These are phyloP conservation scores for Glossosoma conforme DNA, from an alignment of 1,140 invertebrate species.

Conservation along the genomic window DNA sequence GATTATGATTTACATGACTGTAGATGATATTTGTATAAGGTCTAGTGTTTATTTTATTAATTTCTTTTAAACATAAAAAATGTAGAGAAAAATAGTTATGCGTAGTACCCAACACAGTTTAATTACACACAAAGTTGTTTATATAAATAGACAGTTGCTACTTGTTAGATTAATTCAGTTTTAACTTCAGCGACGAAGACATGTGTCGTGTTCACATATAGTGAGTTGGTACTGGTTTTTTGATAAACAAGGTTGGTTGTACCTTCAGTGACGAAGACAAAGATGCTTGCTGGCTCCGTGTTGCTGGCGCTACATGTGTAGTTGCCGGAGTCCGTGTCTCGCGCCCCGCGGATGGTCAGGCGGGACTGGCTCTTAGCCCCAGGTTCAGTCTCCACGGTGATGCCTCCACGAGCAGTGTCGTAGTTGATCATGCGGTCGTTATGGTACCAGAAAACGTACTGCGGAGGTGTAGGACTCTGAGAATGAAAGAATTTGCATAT, in stretches of 20 bases:
- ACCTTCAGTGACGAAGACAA: constrained; percentile 88
- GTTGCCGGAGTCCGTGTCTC: constrained; percentile 82
- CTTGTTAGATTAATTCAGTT: too few species aligned
- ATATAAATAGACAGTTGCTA: too few species aligned
- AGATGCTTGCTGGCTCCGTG: constrained; percentile 82
- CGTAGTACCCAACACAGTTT: too few species aligned
- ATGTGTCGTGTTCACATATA: constrained; percentile 83
- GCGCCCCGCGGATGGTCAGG: constrained; percentile 75
- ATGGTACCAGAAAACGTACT: constrained; percentile 90
- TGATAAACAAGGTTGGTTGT: constrained; percentile 42
- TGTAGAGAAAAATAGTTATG: too few species aligned
- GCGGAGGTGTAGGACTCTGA: constrained; percentile 81
- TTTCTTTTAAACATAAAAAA: too few species aligned
- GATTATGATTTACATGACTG: too few species aligned
- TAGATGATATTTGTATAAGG: too few species aligned
- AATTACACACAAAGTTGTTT: too few species aligned
- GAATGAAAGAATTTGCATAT: neutral
- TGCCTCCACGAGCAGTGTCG: constrained; percentile 76
- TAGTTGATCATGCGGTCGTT: constrained; percentile 92
- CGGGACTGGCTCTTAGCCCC: constrained; percentile 76
- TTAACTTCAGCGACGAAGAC: constrained; percentile 86
- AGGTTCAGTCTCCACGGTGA: constrained; percentile 80
- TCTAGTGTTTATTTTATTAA: too few species aligned
- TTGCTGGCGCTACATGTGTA: constrained; percentile 88
- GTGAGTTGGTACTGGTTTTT: neutral